A percentile compares a stretch with the other conserved stretches of the same genome.
Conservation (phyloP, 2,113 vertebrate genomes). For the Tricholaema leucomelas region DNA sequence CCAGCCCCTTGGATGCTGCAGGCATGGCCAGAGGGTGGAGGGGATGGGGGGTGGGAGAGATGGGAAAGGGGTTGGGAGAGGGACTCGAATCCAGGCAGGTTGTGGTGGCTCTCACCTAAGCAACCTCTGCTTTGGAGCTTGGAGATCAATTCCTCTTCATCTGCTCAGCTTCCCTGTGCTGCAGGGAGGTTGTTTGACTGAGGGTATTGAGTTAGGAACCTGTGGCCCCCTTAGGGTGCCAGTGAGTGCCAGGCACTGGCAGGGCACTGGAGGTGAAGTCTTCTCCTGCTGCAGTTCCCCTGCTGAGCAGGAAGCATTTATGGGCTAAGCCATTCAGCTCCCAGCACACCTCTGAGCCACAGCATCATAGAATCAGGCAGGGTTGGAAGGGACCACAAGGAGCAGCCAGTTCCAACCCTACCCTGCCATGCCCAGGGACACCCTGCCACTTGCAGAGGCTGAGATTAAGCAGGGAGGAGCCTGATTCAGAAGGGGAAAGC, state of each 20-base stretch:
- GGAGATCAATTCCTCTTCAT: background rate
- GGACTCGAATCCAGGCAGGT: background rate
- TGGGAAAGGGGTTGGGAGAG: no score
- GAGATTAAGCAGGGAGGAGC: conserved; percentile 23
- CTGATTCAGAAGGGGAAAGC: conserved; percentile 19
- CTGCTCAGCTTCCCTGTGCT: background rate
- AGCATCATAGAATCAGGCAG: no score
- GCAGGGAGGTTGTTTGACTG: background rate
- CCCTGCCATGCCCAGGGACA: no score
- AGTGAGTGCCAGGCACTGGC: background rate
- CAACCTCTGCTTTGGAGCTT: background rate
- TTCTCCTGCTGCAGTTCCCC: no score
- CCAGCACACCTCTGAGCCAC: no score
- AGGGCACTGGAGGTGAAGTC: background rate
- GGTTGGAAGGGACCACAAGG: no score
- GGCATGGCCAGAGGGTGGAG: background rate
- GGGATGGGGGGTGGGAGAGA: no score
- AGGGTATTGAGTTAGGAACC: background rate
- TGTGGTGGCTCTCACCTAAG: background rate
- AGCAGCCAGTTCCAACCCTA: no score
- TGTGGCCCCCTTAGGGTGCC: rapidly evolving
- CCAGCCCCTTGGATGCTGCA: background rate
- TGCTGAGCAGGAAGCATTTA: no score
- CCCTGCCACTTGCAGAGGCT: conserved; percentile 29
- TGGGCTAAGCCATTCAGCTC: no score